Evolutionary conservation across 2,113 vertebrate genomes (phyloP), one percentile per base, ranked within the genome.

Genomic region (Mirza zaza): DNA sequence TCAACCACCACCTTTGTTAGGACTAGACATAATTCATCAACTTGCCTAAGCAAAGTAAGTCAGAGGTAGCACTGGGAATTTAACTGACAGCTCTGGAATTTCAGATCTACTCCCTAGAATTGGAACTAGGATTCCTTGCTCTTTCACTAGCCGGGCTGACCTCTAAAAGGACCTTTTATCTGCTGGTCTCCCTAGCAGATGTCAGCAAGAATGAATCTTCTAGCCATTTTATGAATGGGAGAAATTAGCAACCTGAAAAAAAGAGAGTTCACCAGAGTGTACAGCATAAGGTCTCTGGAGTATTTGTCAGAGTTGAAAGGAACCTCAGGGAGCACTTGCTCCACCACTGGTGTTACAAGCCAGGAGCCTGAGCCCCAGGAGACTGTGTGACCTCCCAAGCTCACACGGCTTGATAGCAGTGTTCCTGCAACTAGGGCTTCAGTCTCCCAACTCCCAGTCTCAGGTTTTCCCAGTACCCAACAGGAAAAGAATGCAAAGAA

Each of bases 1-100:
- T 79, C 61, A 92, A 50, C 12, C 75, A 55, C 27, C 48, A 48
- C 59, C 23, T 55, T 23, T 67, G 63, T 79, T 67, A 34, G 94
- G 90, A 85, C n/a, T 87, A 86, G 93, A 91, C 52, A 45, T 27
- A 94, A 88, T 86, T 63, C 32, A 91, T 88, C n/a, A 55, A 23
- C n/a, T 67, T 77, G 34, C 27, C 45, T 89, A 21, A n/a, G 25
- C 1, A 3, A 91, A 84, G 3, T 70, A 13, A 70, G 13, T 36
- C 36, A 65, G 67, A 95, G 27, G n/a, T 21, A 91, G 65, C 18
- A 9, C 57, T 75, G 57, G 36, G 57, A 63, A 76, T 68, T 71
- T 67, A 70, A 50, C 76, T 61, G 55, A 83, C 36, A 83, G 55
- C 92, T 71, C 75, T 87, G 29, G 39, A 76, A 57, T 59, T 76